Evolutionary conservation across 2,888 invertebrate genomes (phyloP).

Genomic region (Polydrusus cervinus): DNA sequence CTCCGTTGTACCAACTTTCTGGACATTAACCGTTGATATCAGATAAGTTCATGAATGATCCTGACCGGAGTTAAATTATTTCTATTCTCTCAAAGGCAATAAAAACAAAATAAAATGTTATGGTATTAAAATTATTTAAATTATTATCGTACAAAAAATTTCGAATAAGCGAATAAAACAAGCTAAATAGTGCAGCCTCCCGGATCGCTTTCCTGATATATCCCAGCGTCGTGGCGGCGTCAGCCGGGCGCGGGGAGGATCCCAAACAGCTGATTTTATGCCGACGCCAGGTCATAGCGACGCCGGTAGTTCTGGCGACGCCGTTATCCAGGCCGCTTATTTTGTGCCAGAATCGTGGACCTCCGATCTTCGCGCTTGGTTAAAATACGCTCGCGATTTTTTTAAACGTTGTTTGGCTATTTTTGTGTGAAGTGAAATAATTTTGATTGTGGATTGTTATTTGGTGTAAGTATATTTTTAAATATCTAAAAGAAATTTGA

Average conservation of each 20-base stretch:
- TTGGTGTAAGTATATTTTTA: constrained; percentile 22
- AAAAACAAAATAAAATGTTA: too few species aligned
- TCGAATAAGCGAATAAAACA: not conserved
- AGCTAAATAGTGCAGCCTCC: constrained; percentile 33
- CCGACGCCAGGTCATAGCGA: constrained; percentile 52
- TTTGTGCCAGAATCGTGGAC: constrained; percentile 20
- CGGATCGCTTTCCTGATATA: constrained; percentile 39
- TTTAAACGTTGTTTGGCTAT: constrained; percentile 18
- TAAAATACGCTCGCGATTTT: constrained; percentile 35
- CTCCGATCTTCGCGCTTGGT: constrained; percentile 31
- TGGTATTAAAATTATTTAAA: too few species aligned
- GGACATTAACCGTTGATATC: too few species aligned
- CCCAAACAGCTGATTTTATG: constrained; percentile 52
- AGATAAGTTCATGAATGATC: too few species aligned
- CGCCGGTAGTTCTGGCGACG: constrained; percentile 54
- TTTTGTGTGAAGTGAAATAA: constrained; percentile 24
- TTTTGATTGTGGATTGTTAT: constrained; percentile 2
- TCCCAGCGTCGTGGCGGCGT: constrained; percentile 39
- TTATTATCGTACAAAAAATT: not conserved
- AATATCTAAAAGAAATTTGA: not conserved
- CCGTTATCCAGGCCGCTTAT: constrained; percentile 40
- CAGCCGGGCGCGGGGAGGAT: constrained; percentile 46
- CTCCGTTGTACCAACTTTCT: too few species aligned
- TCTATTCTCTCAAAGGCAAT: too few species aligned
- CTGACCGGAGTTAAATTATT: too few species aligned